Base-by-base conservation (phyloP, 1,140 invertebrate genomes). In the Mylabris phalerata region DNA sequence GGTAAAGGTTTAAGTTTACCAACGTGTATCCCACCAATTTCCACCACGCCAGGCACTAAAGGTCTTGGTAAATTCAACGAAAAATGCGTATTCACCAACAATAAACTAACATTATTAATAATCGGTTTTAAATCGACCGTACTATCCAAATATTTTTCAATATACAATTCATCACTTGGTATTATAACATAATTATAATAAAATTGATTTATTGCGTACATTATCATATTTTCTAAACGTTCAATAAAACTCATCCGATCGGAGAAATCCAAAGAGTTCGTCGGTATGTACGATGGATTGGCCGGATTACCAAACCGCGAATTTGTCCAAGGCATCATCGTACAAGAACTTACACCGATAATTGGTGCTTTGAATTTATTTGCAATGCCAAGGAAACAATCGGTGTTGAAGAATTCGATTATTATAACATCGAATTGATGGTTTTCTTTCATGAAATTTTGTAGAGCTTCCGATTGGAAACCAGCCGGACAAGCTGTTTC, bases 371-470 rank as follows among this genome's bases (percentile, higher is more conserved):
- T 73, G 24, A 85, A 77, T 61, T 82, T 79, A 55, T 84, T 74
- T 27, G 78, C 78, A 7, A 88, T 71, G 5, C 78, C 81, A 48
- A 86, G 69, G 62, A 82, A 81, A 67, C 86, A 89, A 60, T 89
- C 83, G 41, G 78, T 81, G 48, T 85, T 86, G 64, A 88, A 88
- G 45, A 78, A 77, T 71, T 88, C 85, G 2, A 79, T 73, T 0
- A 89, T 65, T 9, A 86, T 76, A 1, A 88, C 62, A 68, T 89
- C 86, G 59, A 80, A 88, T 32, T n/a, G n/a, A n/a, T 7, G 27
- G 7, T 32, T 48, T 48, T 62, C 10, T 42, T 42, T 42, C 5
- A 42, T 4, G 9, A 42, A 42, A 9, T 42, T 10, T 11, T 10
- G 41, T 42, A 42, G 10, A 9, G 9, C 1, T 9, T 6, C 9